Conservation (phyloP, 2,113 vertebrate genomes). For the Geococcyx californianus region DNA sequence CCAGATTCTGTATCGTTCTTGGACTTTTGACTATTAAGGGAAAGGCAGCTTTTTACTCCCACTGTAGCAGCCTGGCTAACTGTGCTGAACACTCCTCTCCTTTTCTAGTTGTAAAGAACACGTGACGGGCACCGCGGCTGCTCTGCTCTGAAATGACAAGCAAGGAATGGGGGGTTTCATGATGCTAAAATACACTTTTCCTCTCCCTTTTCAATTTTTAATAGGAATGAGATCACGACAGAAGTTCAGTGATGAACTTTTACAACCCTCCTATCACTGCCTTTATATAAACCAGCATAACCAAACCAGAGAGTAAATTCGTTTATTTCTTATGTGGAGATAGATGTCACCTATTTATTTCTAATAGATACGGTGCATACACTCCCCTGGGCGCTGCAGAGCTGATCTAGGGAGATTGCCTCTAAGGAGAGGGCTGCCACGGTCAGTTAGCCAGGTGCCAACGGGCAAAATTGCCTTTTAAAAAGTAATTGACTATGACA, state of each 20-base stretch:
- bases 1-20: not conserved
- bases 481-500: conserved; percentile 13
- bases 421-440: not conserved
- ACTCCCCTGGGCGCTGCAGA: not conserved
- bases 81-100: not conserved
- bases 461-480: not conserved
- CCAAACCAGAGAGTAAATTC: not conserved
- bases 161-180: not conserved
- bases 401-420: not conserved
- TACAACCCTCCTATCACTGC: not conserved
- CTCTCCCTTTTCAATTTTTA: not conserved
- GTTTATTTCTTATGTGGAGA: not conserved
- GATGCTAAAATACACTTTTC: not conserved
- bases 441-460: not conserved
- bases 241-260: not conserved
- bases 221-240: not conserved
- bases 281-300: not conserved
- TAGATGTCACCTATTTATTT: not conserved
- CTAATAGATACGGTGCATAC: not conserved
- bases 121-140: not conserved
- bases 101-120: not conserved
- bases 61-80: not conserved
- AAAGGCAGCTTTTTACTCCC: not conserved
- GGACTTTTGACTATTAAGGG: not conserved
- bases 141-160: not conserved